phyloP scores from a whole-genome alignment of 2,113 vertebrate species.

The Nerophis lumbriciformis region DNA sequence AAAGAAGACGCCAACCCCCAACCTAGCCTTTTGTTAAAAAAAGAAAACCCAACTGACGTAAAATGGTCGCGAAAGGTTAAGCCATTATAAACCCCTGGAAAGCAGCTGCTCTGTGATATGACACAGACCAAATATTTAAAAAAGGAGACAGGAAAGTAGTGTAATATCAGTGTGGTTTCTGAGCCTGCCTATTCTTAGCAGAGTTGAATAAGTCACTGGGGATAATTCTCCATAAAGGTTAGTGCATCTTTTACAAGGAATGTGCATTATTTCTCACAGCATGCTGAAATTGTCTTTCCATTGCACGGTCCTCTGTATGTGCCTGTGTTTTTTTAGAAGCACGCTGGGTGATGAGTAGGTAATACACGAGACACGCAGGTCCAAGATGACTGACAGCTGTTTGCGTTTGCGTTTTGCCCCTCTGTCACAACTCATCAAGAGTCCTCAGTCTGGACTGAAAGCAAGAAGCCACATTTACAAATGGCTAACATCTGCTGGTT shows the following conservation, averaged over 20 bases:
- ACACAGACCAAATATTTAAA: constrained; percentile 2
- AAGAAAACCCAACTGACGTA: background rate
- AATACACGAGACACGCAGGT: constrained; percentile 26
- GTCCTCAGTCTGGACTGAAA: constrained; percentile 31
- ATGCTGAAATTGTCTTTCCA: background rate
- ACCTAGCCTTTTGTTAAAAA: constrained; percentile 1
- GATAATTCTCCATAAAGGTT: background rate
- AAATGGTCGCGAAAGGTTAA: background rate
- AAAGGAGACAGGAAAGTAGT: background rate
- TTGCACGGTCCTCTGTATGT: constrained; percentile 4
- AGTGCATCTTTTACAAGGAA: background rate
- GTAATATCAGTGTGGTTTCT: background rate
- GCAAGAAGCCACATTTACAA: background rate
- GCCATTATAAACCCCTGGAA: background rate
- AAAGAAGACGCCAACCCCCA: background rate
- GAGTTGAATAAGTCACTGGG: background rate
- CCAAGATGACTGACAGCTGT: constrained; percentile 50
- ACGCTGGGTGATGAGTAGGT: constrained; percentile 30
- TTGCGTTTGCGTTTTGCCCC: constrained; percentile 40
- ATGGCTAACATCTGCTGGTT: constrained; percentile 3
- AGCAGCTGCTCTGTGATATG: constrained; percentile 12
- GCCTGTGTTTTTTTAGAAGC: constrained; percentile 9
- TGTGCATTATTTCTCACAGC: background rate
- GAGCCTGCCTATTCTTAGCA: background rate
- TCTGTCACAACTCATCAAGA: constrained; percentile 40